Evolutionary conservation across 2,888 invertebrate genomes (phyloP), one percentile per base, ranked within the genome.

Genomic region (Orgyia antiqua): DNA sequence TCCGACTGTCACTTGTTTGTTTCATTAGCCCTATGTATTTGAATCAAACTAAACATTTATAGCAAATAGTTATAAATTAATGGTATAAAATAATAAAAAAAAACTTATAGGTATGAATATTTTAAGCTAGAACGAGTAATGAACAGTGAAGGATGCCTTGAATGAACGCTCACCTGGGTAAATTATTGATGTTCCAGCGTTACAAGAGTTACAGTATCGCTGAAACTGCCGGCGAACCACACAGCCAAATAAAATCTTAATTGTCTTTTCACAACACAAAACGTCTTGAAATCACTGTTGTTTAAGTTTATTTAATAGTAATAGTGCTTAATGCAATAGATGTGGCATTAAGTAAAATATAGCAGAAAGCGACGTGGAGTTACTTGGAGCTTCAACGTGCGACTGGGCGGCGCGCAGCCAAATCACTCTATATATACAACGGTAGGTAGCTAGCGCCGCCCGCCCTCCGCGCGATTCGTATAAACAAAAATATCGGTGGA

Each of bases 401-500:
- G 70, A 84, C 84, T 84, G 84, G 71, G 73, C 79, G 70, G 62
- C 77, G 72, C 72, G 71, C 68, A 65, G 61, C 45, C 52, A 49
- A 51, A 42, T 49, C 55, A 51, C 51, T 53, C 67, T 76, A 76
- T 86, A 82, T 84, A 86, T 86, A 84, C 65, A 58, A 45, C 38
- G 51, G 50, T 61, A 58, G 56, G 51, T 58, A 47, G 57, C 41
- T 47, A 61, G n/a, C 50, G 52, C 54, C 75, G 74, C 75, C 78
- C 80, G 78, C 73, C 72, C 75, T 70, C 62, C 67, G 60, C 61
- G 42, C 58, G 49, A 57, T 72, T 70, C 68, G 58, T 67, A 69
- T 61, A 75, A 74, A 78, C 79, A 74, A 80, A 84, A 83, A 84
- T 80, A 84, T 70, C 73, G 54, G 64, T 63, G 79, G 83, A 84